Conservation (phyloP, 2,113 vertebrate species). For the Herpetotheres cachinnans region DNA sequence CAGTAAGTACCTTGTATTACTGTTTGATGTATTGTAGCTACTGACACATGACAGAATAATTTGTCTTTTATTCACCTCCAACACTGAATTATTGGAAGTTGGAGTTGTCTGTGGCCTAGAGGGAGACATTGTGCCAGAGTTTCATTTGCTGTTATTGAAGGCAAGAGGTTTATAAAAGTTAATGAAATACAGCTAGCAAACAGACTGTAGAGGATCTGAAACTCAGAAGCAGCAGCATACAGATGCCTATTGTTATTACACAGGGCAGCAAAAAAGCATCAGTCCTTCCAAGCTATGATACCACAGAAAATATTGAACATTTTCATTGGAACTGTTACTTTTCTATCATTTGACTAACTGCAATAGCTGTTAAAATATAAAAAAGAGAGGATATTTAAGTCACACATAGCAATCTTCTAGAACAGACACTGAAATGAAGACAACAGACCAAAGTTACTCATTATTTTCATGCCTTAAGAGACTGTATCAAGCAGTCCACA, state of each 20-base stretch:
- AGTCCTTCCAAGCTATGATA: neutral
- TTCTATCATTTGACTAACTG: neutral
- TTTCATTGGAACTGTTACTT: neutral
- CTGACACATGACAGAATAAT: conserved; percentile 31
- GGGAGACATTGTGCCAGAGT: conserved; percentile 40
- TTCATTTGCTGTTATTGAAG: conserved; percentile 65
- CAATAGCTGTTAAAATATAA: neutral
- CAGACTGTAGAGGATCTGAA: neutral
- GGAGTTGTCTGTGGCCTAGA: conserved; percentile 50
- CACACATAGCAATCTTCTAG: neutral
- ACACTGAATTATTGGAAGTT: conserved; percentile 18
- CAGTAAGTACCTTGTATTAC: neutral
- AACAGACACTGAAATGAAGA: neutral
- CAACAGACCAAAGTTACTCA: neutral
- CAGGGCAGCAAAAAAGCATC: neutral
- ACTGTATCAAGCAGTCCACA: neutral
- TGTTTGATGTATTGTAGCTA: neutral
- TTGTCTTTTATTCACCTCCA: conserved; percentile 36
- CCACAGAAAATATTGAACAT: neutral
- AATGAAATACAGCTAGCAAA: conserved; percentile 55
- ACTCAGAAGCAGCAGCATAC: neutral
- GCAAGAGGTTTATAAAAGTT: conserved; percentile 63
- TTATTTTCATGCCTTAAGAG: neutral
- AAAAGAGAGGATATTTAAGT: neutral
- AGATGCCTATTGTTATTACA: neutral